Evolutionary conservation across 30 jellyfish, hydroid and myxozoan species (phyloP), one percentile per base, ranked within the genome.

Genomic region (Pseudorhiza aurosa): DNA sequence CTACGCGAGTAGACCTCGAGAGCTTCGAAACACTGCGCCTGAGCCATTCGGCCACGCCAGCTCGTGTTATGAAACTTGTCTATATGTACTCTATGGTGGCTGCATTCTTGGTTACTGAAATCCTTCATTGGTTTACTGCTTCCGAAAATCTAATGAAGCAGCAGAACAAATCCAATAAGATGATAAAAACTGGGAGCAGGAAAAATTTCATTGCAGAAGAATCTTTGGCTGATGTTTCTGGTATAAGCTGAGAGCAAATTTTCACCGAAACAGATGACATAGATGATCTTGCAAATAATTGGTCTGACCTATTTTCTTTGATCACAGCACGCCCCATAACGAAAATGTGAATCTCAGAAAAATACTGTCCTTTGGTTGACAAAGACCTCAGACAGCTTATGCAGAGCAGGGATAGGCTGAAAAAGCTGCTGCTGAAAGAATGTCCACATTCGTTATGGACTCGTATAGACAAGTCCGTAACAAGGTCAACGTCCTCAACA

Each of bases 211-310:
- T 26, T 60, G 53, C 11, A 17, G 51, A 29, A 12, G 75, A 8
- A 36, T 65, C 6, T 18, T 17, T 53, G 68, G 68, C 32, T 65
- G 80, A 65, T 65, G 63, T 65, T 65, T 33, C 80, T 40, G 64
- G 80, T 68, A 65, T 65, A 33, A 26, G 80, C 33, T 28, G 80
- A 68, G 80, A 65, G 80, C 80, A 65, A 65, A 14, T 65, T 29
- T 21, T 36, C 37, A 36, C 69, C 10, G 80, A 65, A 65, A 65
- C 80, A 18, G 63, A 65, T 33, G 80, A 65, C 33, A 65, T 65
- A 65, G 37, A 65, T 65, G 80, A 9, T 40, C 68, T 65, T 33
- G 80, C 33, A 10, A 65, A 65, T 25, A 65, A 65, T 40, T 65
- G 80, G 35, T 65, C 31, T 10, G 33, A 65, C 25, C 17, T 65